Base-by-base conservation (phyloP, 2,797 vertebrate genomes). In the Prunella strophiata region DNA sequence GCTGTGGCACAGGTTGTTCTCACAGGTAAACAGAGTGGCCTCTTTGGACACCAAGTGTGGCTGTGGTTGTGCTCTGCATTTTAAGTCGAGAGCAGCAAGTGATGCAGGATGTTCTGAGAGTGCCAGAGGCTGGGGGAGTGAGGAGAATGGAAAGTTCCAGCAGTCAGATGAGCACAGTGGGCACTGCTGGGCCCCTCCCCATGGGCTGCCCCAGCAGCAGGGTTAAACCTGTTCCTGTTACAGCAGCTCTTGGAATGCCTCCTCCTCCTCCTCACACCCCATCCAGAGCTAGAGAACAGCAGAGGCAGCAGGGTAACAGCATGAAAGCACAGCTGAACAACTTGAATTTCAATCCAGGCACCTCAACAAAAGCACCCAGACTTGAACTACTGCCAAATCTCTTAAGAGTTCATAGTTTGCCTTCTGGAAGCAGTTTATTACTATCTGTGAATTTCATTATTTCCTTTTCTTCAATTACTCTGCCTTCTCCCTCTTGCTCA, bases 31-130 rank as follows among this genome's bases (percentile, higher is more conserved):
- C 4, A 75, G 34, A 8, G 2, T 2, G 22, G 22, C 50, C 59
- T 47, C 51, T 58, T 9, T 10, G 48, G 27, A 62, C 47, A 66
- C 2, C 0, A 1, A 42, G 36, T 29, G n/a, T 20, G 42, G n/a
- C 34, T 47, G 21, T 15, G 32, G 27, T 26, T 48, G 30, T 18
- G 36, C 79, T 76, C 55, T 78, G 57, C 47, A 34, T 29, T 66
- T 42, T 7, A 40, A 89, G 10, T 7, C 22, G 52, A 54, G 76
- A 85, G 22, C 50, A 91, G 7, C 19, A 63, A n/a, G 1, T 12
- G 66, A 20, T 52, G 23, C 36, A 78, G 55, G 26, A 68, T 30
- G 29, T 42, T 57, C 40, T 63, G 42, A 48, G 23, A 75, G 45
- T 16, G 22, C 87, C 81, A 22, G 25, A 18, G 42, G 34, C 9